A percentile compares a stretch with the other conserved stretches of the same genome.
Conservation (phyloP, 2,113 vertebrate genomes). For the Phoxinus phoxinus region DNA sequence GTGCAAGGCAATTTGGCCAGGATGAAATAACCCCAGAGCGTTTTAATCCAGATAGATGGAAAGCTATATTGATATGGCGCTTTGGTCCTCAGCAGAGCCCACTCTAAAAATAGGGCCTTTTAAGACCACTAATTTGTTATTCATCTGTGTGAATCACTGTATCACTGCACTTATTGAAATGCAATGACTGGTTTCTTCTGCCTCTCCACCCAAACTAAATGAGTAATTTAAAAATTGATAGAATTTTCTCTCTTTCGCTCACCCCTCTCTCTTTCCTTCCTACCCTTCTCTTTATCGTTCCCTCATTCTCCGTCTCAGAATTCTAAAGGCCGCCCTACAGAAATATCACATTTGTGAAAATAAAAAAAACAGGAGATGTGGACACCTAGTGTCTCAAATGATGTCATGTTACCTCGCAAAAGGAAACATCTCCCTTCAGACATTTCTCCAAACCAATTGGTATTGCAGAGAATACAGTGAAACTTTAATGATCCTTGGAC, state of each 20-base stretch:
- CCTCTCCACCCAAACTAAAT: conserved; percentile 59
- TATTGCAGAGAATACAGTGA: neutral
- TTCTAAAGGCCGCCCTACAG: conserved; percentile 28
- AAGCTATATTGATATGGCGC: conserved; percentile 56
- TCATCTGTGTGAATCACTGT: conserved; percentile 60
- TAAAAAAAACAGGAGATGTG: conserved; percentile 51
- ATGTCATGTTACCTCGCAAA: neutral
- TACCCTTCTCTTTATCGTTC: neutral
- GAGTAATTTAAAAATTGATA: conserved; percentile 68
- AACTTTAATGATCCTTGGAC: neutral
- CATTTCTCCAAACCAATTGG: neutral
- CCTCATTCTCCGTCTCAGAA: neutral
- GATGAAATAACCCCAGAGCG: conserved; percentile 52
- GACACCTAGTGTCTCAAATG: neutral
- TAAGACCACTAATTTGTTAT: conserved; percentile 65
- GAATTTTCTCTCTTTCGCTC: conserved; percentile 48
- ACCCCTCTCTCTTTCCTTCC: conserved; percentile 3
- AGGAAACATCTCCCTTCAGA: neutral
- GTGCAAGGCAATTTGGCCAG: conserved; percentile 55
- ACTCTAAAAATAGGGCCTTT: conserved; percentile 50
- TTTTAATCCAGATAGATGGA: conserved; percentile 63
- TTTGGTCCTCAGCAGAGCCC: conserved; percentile 20
- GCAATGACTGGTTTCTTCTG: conserved; percentile 53
- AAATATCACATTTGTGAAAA: conserved; percentile 58
- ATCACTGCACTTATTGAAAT: conserved; percentile 60